These are phyloP conservation scores for Allygus modestus DNA, from an alignment of 2,888 invertebrate species.

Conservation along the genomic window DNA sequence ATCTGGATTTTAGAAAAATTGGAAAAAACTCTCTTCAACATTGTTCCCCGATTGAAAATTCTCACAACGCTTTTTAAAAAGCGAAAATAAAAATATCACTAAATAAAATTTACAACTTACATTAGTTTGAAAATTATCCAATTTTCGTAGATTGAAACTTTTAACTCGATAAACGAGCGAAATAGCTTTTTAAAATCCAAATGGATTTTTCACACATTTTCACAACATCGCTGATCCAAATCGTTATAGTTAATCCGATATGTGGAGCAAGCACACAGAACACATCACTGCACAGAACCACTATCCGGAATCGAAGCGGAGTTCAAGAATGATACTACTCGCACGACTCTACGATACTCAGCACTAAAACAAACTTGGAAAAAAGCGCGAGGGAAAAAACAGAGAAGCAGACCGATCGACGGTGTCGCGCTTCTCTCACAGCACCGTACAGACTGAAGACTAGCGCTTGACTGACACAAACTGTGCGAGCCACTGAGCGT, in stretches of 20 bases:
- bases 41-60: constrained; percentile 36
- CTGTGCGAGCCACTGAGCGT: constrained; percentile 62
- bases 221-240: constrained; percentile 50
- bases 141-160: not conserved
- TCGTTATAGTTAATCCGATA: constrained; percentile 33
- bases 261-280: constrained; percentile 40
- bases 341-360: constrained; percentile 25
- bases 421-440: constrained; percentile 48
- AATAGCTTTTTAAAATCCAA: not conserved
- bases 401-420: constrained; percentile 36
- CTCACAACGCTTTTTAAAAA: constrained; percentile 20
- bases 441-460: constrained; percentile 59
- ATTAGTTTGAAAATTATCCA: not conserved
- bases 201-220: constrained; percentile 41
- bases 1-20: constrained; percentile 12
- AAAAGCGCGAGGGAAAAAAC: constrained; percentile 50
- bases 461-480: constrained; percentile 43
- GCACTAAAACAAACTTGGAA: constrained; percentile 14
- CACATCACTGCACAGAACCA: constrained; percentile 51
- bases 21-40: constrained; percentile 51
- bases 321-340: not conserved
- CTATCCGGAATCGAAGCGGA: constrained; percentile 11
- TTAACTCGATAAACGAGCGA: constrained; percentile 8
- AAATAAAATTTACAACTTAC: constrained; percentile 46
- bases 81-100: constrained; percentile 16